A percentile compares a stretch with the other conserved stretches of the same genome.
Conservation (phyloP, 2,113 vertebrate genomes). For the Miniopterus natalensis region DNA sequence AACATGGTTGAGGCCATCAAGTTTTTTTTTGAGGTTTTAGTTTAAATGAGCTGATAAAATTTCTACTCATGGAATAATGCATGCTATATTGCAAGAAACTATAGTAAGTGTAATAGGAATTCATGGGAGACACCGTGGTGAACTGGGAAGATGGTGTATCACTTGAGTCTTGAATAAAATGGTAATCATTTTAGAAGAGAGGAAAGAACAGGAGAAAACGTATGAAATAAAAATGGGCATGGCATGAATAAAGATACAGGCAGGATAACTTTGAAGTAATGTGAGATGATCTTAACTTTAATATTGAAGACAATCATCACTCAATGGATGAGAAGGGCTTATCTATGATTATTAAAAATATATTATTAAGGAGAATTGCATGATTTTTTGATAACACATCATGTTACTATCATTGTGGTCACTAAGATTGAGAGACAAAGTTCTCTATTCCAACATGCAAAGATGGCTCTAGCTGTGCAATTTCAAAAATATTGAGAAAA, state of each 20-base stretch:
- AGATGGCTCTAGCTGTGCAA: neutral
- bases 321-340: neutral
- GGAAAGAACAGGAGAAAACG: neutral
- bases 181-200: neutral
- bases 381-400: neutral
- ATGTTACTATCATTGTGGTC: neutral
- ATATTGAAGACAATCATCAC: neutral
- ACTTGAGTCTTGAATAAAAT: constrained; percentile 19
- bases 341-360: constrained; percentile 8
- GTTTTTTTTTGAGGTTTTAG: neutral
- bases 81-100: neutral
- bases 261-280: neutral
- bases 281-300: neutral
- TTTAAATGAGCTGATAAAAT: constrained; percentile 3
- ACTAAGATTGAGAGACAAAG: neutral
- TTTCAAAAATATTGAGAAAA: neutral
- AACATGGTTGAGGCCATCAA: neutral
- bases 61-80: neutral
- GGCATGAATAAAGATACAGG: neutral
- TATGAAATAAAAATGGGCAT: neutral
- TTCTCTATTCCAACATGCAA: neutral
- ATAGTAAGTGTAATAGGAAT: neutral
- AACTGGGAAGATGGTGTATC: neutral
- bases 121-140: neutral
- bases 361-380: neutral